Conservation (phyloP, 2,113 vertebrate species). For the Cebus imitator region DNA sequence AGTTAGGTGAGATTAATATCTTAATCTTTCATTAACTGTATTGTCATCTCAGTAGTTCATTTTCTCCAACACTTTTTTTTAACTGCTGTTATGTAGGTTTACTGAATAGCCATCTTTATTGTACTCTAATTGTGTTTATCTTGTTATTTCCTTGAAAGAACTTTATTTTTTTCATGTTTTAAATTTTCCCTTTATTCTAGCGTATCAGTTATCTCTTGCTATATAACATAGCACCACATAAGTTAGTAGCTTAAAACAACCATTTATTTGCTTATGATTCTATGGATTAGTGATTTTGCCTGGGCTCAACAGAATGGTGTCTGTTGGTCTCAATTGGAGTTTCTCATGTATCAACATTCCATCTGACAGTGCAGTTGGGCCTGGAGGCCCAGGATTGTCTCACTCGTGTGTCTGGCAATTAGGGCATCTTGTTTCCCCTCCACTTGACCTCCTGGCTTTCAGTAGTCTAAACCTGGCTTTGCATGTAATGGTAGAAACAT, state of each 20-base stretch:
- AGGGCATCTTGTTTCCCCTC: neutral
- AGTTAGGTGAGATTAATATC: neutral
- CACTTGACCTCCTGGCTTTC: neutral
- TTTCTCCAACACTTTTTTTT: neutral
- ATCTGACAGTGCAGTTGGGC: neutral
- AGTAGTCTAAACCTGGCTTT: neutral
- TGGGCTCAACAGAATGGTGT: neutral
- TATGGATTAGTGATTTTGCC: neutral
- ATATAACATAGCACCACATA: neutral
- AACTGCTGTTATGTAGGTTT: neutral
- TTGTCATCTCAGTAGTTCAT: neutral
- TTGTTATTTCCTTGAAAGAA: neutral
- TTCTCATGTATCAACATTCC: neutral
- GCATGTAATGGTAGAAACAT: neutral
- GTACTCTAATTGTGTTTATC: constrained; percentile 36
- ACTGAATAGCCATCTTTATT: neutral
- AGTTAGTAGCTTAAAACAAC: neutral
- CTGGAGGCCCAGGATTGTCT: neutral
- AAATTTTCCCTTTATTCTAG: neutral
- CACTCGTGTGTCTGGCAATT: neutral
- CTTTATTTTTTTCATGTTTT: neutral
- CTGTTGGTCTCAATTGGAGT: neutral
- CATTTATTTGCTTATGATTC: neutral
- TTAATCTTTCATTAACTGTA: neutral
- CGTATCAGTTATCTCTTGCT: neutral